A percentile compares a stretch with the other conserved stretches of the same genome.
phyloP scores from a whole-genome alignment of 2,888 invertebrate genomes.

The Cyclophora punctaria region DNA sequence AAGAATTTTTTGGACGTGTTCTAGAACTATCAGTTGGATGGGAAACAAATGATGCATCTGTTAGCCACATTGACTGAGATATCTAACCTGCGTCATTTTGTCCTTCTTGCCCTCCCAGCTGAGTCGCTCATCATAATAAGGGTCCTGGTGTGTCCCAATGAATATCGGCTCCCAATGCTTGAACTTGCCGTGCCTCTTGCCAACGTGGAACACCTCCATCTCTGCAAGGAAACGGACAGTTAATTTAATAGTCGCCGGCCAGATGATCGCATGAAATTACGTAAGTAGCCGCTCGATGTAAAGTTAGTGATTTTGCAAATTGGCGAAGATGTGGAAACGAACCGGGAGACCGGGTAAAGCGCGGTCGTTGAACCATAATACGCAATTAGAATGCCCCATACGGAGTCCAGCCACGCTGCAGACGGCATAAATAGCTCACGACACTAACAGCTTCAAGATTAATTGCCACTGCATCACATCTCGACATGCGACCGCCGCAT shows the following conservation, averaged over 20 bases:
- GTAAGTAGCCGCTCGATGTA: slow-evolving; percentile 20
- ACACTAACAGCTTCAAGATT: slow-evolving; percentile 49
- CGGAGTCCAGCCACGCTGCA: slow-evolving; percentile 52
- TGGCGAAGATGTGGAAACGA: slow-evolving; percentile 45
- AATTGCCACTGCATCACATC: slow-evolving; percentile 50
- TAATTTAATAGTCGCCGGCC: slow-evolving; percentile 6
- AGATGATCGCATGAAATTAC: slow-evolving; percentile 11
- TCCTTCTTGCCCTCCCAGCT: slow-evolving; percentile 97
- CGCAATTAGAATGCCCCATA: slow-evolving; percentile 73
- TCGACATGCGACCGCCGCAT: slow-evolving; percentile 22
- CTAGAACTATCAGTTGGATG: background rate
- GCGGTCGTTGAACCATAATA: slow-evolving; percentile 68
- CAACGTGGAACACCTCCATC: slow-evolving; percentile 88
- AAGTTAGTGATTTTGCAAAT: slow-evolving; percentile 53
- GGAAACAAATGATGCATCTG: no score
- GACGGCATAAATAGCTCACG: slow-evolving; percentile 66
- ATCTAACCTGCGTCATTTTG: slow-evolving; percentile 93
- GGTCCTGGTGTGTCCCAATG: slow-evolving; percentile 91
- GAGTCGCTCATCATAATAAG: slow-evolving; percentile 91
- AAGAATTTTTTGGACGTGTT: no score
- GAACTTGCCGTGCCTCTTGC: slow-evolving; percentile 85
- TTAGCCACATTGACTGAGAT: no score
- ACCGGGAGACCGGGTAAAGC: slow-evolving; percentile 40
- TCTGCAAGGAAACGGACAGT: slow-evolving; percentile 34
- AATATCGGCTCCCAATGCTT: slow-evolving; percentile 96